A percentile compares a stretch with the other conserved stretches of the same genome.
Evolutionary conservation across 2,113 vertebrate genomes (phyloP).

Genomic region (Piaya cayana): DNA sequence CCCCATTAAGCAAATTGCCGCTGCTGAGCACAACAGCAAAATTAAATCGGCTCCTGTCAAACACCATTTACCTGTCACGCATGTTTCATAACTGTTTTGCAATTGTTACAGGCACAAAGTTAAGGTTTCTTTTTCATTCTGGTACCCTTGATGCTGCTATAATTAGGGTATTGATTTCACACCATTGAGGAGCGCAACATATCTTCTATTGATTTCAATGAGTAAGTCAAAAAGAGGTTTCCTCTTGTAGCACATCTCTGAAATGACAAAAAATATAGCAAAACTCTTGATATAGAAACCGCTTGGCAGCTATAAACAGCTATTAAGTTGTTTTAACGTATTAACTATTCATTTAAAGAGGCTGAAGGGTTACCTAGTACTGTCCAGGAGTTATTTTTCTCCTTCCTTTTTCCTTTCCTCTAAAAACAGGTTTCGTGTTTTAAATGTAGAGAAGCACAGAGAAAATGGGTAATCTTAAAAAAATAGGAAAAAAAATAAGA

Average conservation of each 20-base stretch:
- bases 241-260: neutral
- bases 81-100: neutral
- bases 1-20: neutral
- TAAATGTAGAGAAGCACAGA: neutral
- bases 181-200: neutral
- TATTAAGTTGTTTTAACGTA: neutral
- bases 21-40: neutral
- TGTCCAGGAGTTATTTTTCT: neutral
- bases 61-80: neutral
- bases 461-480: neutral
- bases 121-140: neutral
- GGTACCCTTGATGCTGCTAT: neutral
- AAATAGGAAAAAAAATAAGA: too few relatives aligned
- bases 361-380: neutral
- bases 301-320: neutral
- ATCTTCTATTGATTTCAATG: neutral
- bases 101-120: neutral
- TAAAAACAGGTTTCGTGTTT: neutral
- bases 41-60: neutral
- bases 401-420: neutral
- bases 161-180: slow-evolving; percentile 33
- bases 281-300: neutral
- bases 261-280: neutral
- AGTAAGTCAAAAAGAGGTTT: slow-evolving; percentile 1
- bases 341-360: neutral